These are phyloP conservation scores for Stratiomys singularior DNA, from an alignment of 2,888 invertebrate species.

Conservation along the genomic window DNA sequence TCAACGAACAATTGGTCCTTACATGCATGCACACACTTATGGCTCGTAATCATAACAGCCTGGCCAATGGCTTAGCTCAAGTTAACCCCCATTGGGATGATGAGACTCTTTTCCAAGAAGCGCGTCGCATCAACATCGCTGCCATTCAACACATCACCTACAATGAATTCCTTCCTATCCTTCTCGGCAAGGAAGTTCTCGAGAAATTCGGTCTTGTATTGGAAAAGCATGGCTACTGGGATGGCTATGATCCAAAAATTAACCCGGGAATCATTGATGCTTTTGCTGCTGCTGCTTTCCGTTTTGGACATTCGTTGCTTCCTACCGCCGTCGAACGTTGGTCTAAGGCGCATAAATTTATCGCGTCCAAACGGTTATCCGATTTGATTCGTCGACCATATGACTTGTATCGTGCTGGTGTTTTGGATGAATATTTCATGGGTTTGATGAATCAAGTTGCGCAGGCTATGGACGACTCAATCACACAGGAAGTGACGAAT, in stretches of 20 bases:
- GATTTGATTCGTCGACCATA: conserved; percentile 89
- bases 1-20: conserved; percentile 89
- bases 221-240: conserved; percentile 76
- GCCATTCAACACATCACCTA: conserved; percentile 90
- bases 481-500: conserved; percentile 90
- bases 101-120: conserved; percentile 89
- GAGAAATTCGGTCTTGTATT: conserved; percentile 87
- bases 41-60: conserved; percentile 90
- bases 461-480: conserved; percentile 94
- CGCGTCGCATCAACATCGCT: conserved; percentile 84
- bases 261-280: conserved; percentile 91
- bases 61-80: conserved; percentile 78
- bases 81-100: conserved; percentile 95
- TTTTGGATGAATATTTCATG: conserved; percentile 91
- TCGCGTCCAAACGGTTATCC: conserved; percentile 88
- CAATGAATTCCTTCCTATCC: conserved; percentile 89
- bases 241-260: conserved; percentile 78
- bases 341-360: conserved; percentile 95
- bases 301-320: conserved; percentile 90
- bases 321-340: conserved; percentile 92
- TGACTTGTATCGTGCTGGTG: conserved; percentile 89
- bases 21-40: conserved; percentile 92
- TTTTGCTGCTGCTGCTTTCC: conserved; percentile 91
- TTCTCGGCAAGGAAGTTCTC: conserved; percentile 91
- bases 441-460: conserved; percentile 94